phyloP scores from a whole-genome alignment of 2,113 vertebrate species.

The Otis tarda region DNA sequence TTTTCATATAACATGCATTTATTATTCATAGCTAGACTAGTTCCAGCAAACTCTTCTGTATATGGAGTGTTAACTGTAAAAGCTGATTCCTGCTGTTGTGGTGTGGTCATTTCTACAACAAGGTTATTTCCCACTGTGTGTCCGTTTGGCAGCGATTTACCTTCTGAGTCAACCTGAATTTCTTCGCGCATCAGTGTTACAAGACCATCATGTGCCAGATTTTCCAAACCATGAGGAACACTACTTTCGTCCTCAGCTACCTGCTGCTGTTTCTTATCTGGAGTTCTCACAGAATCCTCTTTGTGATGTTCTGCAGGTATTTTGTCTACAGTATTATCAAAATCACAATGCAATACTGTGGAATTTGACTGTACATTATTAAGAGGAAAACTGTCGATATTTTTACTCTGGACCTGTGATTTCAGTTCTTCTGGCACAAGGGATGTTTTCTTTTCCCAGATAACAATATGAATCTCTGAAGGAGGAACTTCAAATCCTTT shows the following conservation, averaged over 20 bases:
- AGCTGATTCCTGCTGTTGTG: not conserved
- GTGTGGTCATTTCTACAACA: not conserved
- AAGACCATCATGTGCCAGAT: constrained; percentile 67
- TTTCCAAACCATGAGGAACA: constrained; percentile 71
- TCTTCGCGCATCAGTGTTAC: constrained; percentile 80
- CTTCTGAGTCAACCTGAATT: constrained; percentile 46
- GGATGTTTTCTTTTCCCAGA: constrained; percentile 83
- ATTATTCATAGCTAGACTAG: not conserved
- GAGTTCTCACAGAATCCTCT: not conserved
- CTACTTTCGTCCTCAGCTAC: not conserved
- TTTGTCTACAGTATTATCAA: not conserved
- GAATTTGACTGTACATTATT: not conserved
- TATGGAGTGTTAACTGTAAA: not conserved
- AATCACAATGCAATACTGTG: not conserved
- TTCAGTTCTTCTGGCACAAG: not conserved
- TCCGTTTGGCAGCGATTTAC: not conserved
- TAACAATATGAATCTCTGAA: constrained; percentile 84
- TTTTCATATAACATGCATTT: not conserved
- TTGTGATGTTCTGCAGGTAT: not conserved
- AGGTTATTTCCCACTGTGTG: not conserved
- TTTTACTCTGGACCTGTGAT: not conserved
- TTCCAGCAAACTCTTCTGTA: not conserved
- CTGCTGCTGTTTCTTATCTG: not conserved
- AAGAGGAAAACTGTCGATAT: not conserved
- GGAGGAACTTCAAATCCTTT: constrained; percentile 76